phyloP scores from a whole-genome alignment of 2,888 invertebrate species.

The Pelosia muscerda region DNA sequence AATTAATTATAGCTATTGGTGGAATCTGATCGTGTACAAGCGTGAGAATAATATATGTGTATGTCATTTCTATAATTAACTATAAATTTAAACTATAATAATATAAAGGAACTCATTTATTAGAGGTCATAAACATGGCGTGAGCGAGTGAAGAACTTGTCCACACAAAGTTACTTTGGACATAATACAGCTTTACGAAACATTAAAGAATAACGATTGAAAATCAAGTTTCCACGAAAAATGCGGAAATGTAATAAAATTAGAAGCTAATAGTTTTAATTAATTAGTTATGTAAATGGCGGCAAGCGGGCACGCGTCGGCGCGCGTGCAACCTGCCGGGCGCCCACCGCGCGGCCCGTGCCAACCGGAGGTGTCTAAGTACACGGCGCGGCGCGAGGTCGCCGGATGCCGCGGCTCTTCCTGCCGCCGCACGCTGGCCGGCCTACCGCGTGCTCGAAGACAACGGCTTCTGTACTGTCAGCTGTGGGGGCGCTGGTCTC shows the following conservation, averaged over 20 bases:
- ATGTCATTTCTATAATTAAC: neutral
- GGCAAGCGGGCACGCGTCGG: neutral
- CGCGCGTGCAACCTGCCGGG: slow-evolving; percentile 3
- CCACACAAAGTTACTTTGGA: neutral
- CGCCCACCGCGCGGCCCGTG: neutral
- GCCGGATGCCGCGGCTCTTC: slow-evolving; percentile 22
- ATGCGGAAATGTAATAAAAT: slow-evolving; percentile 13
- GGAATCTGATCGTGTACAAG: neutral
- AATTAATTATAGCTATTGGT: neutral
- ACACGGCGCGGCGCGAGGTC: slow-evolving; percentile 37
- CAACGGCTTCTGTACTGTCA: neutral
- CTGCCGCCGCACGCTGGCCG: slow-evolving; percentile 16
- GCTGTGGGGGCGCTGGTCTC: neutral
- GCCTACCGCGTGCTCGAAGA: too few species aligned
- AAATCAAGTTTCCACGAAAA: slow-evolving; percentile 9
- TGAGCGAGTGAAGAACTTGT: neutral
- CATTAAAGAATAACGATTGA: neutral
- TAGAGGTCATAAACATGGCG: neutral
- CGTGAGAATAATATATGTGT: neutral
- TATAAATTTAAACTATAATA: neutral
- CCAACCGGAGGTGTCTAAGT: slow-evolving; percentile 24
- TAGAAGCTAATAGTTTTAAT: slow-evolving; percentile 11
- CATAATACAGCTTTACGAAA: neutral
- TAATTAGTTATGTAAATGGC: slow-evolving; percentile 16
- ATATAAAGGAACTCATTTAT: neutral